A percentile compares a stretch with the other conserved stretches of the same genome.
Evolutionary conservation across 2,113 vertebrate species (phyloP).

Genomic region (Emydocephalus ijimae): DNA sequence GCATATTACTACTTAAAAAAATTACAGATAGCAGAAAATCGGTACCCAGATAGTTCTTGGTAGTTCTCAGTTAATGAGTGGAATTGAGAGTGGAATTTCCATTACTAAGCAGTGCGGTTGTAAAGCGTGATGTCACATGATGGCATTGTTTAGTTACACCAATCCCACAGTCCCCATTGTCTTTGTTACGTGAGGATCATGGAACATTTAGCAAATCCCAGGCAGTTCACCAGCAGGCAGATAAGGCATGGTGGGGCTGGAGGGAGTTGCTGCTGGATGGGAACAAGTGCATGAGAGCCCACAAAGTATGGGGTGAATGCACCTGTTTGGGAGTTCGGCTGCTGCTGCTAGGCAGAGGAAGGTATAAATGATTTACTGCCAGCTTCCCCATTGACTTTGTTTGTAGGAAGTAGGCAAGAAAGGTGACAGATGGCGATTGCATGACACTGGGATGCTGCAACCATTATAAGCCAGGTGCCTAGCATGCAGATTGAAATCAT

Average conservation of each 20-base stretch:
- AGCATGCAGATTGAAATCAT: not conserved
- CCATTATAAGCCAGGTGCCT: not conserved
- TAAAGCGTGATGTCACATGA: not conserved
- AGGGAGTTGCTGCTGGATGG: not conserved
- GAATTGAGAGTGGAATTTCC: not conserved
- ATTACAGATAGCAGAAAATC: not conserved
- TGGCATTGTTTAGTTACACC: not conserved
- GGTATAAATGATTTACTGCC: not conserved
- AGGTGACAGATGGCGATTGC: not conserved
- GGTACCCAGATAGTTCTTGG: not conserved
- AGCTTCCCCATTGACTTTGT: not conserved
- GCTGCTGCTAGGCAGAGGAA: not conserved
- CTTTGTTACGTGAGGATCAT: not conserved
- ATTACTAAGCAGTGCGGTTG: not conserved
- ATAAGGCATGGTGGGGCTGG: not conserved
- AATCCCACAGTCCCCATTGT: not conserved
- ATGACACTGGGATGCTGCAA: not conserved
- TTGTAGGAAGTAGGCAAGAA: not conserved
- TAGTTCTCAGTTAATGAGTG: not conserved
- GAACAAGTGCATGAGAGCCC: not conserved
- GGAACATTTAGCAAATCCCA: not conserved
- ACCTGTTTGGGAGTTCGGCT: not conserved
- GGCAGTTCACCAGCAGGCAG: not conserved
- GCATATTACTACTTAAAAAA: not conserved
- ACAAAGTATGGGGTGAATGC: not conserved